These are phyloP conservation scores for Oenanthe oenanthe DNA, from an alignment of 2,113 vertebrate species.

Conservation along the genomic window DNA sequence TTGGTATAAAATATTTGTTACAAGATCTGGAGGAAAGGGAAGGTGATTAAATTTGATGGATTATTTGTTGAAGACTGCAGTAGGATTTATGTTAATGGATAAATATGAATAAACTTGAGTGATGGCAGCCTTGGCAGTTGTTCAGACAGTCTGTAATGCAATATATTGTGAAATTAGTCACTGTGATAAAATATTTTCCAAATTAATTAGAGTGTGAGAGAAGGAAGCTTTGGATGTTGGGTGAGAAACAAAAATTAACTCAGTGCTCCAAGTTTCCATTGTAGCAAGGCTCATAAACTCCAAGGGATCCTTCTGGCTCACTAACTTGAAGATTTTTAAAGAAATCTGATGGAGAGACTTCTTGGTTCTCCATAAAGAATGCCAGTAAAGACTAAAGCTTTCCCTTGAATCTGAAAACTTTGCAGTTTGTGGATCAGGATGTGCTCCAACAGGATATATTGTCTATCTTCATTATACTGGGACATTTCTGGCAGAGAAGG, in stretches of 20 bases:
- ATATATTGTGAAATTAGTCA: background rate
- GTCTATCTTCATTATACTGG: background rate
- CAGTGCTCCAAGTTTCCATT: background rate
- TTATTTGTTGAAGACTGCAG: background rate
- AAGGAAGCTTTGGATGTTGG: background rate
- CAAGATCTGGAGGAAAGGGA: background rate
- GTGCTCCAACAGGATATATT: fast-evolving
- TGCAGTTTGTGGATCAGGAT: background rate
- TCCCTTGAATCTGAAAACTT: background rate
- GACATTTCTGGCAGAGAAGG: fast-evolving
- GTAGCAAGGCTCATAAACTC: background rate
- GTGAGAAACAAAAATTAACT: background rate
- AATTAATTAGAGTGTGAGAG: background rate
- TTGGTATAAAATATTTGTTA: background rate
- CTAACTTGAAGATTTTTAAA: background rate
- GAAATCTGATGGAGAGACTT: background rate
- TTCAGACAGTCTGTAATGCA: background rate
- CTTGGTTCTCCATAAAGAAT: background rate
- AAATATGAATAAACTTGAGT: background rate
- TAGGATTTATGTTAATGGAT: constrained; percentile 22
- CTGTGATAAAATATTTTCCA: constrained; percentile 2
- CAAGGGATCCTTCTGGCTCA: background rate
- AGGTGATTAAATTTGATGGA: background rate
- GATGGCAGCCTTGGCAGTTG: background rate
- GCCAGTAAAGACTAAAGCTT: background rate